Conservation (phyloP, 2,888 invertebrate species). For the Oxycera nigricornis region DNA sequence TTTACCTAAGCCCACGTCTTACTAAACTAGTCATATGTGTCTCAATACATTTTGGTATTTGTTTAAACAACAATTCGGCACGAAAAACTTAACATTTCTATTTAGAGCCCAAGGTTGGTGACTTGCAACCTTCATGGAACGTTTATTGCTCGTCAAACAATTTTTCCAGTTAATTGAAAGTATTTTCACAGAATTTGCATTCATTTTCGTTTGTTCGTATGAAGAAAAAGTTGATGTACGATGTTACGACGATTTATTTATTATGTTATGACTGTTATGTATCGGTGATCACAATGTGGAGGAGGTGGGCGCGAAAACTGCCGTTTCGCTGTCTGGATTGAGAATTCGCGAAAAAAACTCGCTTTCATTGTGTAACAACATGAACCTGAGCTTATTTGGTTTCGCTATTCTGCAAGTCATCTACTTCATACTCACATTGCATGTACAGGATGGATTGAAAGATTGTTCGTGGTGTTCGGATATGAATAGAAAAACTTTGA, state of each 20-base stretch:
- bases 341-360: neutral
- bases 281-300: neutral
- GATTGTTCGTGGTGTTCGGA: too few relatives aligned
- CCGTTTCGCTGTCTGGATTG: neutral
- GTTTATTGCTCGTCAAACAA: neutral
- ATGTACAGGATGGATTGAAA: too few relatives aligned
- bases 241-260: neutral
- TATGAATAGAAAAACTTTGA: too few relatives aligned
- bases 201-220: too few relatives aligned
- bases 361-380: neutral
- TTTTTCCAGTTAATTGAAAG: neutral
- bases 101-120: conserved; percentile 12
- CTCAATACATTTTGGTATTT: too few relatives aligned
- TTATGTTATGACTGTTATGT: conserved; percentile 13
- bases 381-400: neutral
- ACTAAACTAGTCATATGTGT: too few relatives aligned
- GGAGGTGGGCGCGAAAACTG: too few relatives aligned
- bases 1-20: too few relatives aligned
- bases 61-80: too few relatives aligned
- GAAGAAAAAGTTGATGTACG: too few relatives aligned
- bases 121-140: conserved; percentile 2
- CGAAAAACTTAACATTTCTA: conserved; percentile 13
- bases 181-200: neutral
- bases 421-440: too few relatives aligned
- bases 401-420: neutral